These are phyloP conservation scores for Calyptommatus sinebrachiatus DNA, from an alignment of 2,113 vertebrate genomes.

Conservation along the genomic window DNA sequence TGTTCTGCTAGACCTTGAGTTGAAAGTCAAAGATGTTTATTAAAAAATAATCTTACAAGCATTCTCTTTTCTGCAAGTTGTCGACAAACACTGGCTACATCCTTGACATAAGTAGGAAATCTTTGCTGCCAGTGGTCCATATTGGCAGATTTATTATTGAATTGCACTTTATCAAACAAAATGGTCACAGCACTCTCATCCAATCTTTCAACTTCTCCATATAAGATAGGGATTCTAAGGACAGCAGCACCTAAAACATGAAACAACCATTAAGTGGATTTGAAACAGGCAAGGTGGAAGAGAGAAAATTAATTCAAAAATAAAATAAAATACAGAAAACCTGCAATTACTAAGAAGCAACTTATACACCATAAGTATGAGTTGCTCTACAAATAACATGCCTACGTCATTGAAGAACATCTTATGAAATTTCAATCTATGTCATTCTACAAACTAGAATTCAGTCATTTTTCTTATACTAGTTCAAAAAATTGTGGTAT, in stretches of 20 bases:
- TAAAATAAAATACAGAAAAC: not conserved
- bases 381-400: not conserved
- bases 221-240: conserved; percentile 89
- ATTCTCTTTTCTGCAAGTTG: conserved; percentile 84
- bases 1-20: no score
- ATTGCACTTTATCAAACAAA: conserved; percentile 88
- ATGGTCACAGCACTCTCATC: conserved; percentile 89
- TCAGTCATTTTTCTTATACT: no score
- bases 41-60: conserved; percentile 73
- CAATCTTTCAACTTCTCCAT: conserved; percentile 88
- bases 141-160: conserved; percentile 81
- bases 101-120: conserved; percentile 86
- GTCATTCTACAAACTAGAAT: not conserved
- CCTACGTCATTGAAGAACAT: not conserved
- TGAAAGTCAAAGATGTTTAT: no score
- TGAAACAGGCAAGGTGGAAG: not conserved
- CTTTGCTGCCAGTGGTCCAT: conserved; percentile 92
- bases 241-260: conserved; percentile 78
- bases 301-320: not conserved
- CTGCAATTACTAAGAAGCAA: not conserved
- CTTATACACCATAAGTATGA: not conserved
- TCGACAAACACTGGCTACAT: conserved; percentile 88
- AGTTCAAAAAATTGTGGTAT: no score
- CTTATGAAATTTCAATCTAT: not conserved
- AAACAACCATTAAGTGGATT: not conserved